Evolutionary conservation across 2,113 vertebrate species (phyloP).

Genomic region (Dicrurus megarhynchus): DNA sequence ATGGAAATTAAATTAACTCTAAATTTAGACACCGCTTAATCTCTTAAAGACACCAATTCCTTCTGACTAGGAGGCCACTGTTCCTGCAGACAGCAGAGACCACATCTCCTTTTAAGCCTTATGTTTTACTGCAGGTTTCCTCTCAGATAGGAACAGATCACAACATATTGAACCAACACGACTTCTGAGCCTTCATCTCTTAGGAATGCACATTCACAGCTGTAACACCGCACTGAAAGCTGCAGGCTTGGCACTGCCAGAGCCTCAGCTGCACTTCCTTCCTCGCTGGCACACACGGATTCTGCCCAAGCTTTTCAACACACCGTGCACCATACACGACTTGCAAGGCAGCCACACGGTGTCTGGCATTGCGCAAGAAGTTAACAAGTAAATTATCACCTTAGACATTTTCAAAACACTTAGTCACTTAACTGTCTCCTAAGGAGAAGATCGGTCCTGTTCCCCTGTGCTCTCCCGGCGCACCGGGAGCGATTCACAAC

Average conservation of each 20-base stretch:
- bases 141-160: background rate
- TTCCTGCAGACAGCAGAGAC: background rate
- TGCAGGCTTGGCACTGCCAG: background rate
- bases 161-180: background rate
- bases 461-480: background rate
- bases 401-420: background rate
- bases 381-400: background rate
- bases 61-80: background rate
- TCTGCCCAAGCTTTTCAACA: background rate
- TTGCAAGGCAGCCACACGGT: background rate
- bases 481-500: background rate
- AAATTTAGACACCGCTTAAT: background rate
- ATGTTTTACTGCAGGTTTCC: background rate
- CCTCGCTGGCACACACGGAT: background rate
- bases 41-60: background rate
- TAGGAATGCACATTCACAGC: background rate
- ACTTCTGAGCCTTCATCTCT: background rate
- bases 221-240: background rate
- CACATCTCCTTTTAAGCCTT: background rate
- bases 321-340: rapidly evolving
- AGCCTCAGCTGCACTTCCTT: background rate
- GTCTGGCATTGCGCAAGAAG: background rate
- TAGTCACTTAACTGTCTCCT: background rate
- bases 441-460: background rate
- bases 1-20: background rate